Percentiles rank a stretch among this genome's conserved stretches.
phyloP scores from a whole-genome alignment of 2,797 vertebrate species.

The Decapterus maruadsi region DNA sequence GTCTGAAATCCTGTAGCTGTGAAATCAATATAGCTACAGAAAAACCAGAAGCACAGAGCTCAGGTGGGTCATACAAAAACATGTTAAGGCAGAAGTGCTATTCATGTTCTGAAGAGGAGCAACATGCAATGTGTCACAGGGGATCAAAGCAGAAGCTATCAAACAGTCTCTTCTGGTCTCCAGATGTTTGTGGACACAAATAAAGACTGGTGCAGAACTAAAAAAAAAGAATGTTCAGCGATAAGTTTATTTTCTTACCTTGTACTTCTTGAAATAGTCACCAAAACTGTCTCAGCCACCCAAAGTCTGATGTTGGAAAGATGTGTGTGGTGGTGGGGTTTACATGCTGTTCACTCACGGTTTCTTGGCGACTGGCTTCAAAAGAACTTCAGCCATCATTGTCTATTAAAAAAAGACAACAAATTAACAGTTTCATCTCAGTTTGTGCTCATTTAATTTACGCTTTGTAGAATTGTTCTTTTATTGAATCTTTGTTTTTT shows the following conservation, averaged over 20 bases:
- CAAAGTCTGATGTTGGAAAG: neutral
- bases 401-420: no score
- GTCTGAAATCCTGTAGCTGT: slow-evolving; percentile 10
- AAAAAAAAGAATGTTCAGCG: neutral
- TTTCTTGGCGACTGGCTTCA: no score
- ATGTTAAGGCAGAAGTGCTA: neutral
- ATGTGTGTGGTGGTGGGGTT: neutral
- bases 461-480: neutral
- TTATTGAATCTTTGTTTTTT: neutral
- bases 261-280: neutral
- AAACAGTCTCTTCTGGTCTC: neutral
- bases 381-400: neutral
- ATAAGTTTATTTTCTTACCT: neutral
- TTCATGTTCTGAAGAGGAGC: neutral
- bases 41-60: neutral
- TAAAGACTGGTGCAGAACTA: neutral
- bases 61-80: neutral
- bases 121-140: neutral
- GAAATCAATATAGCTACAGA: neutral
- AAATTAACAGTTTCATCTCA: no score
- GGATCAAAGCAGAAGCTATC: neutral
- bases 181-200: neutral
- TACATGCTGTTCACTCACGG: no score
- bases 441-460: neutral
- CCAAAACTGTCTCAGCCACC: neutral